Conservation (phyloP, 2,113 vertebrate genomes). For the Epinephelus lanceolatus region DNA sequence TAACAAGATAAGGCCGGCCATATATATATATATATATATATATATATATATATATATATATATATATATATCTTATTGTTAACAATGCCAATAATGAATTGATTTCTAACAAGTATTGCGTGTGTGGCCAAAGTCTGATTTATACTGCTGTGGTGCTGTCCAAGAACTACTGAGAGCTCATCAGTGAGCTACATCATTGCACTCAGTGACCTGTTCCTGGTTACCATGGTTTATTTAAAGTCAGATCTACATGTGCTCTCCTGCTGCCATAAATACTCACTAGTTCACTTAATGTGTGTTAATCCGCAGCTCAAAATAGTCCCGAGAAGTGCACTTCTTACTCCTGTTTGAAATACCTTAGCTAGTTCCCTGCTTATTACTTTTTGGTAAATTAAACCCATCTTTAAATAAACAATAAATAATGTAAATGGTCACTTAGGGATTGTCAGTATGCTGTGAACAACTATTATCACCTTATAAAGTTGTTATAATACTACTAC, state of each 20-base stretch:
- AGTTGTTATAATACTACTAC: no score
- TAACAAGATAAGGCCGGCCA: not conserved
- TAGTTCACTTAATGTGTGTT: not conserved
- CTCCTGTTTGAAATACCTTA: not conserved
- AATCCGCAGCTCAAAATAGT: slow-evolving; percentile 10
- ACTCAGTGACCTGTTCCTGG: not conserved
- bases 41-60: no score
- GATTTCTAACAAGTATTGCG: not conserved
- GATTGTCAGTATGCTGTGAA: no score
- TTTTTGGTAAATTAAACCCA: not conserved
- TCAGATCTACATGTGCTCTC: not conserved
- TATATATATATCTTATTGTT: not conserved
- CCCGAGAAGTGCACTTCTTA: not conserved
- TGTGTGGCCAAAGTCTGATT: not conserved
- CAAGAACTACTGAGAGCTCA: not conserved
- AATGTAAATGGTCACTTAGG: not conserved
- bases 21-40: not conserved
- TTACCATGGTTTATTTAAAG: not conserved
- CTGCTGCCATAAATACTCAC: not conserved
- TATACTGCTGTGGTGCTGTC: not conserved
- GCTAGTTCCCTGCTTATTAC: not conserved
- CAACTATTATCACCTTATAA: no score
- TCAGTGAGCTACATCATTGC: not conserved
- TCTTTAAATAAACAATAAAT: not conserved
- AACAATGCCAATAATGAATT: not conserved